Evolutionary conservation across 2,888 invertebrate genomes (phyloP).

Genomic region (Acleris holmiana): DNA sequence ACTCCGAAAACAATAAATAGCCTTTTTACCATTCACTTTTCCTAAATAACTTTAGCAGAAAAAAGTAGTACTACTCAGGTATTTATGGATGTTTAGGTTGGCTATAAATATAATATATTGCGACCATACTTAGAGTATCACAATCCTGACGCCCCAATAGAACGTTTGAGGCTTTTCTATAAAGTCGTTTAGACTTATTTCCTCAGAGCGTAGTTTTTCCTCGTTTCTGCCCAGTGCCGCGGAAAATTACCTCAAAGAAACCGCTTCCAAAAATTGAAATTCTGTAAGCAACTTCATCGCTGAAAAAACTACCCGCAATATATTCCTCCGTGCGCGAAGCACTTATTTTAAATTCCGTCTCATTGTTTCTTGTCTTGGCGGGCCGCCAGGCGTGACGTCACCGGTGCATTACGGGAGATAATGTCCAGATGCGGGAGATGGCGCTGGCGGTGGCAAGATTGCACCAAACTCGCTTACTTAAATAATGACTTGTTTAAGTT

Average conservation of each 20-base stretch:
- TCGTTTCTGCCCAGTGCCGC: constrained; percentile 6
- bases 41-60: too few species aligned
- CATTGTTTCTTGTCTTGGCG: constrained; percentile 35
- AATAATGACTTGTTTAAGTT: constrained; percentile 2
- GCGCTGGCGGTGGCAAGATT: constrained; percentile 20
- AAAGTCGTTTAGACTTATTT: not conserved
- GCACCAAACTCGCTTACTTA: constrained; percentile 1
- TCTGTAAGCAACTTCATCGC: constrained; percentile 10
- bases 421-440: constrained; percentile 19
- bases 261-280: constrained; percentile 20
- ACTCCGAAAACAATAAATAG: too few species aligned
- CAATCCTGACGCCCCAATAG: not conserved
- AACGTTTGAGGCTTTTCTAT: not conserved
- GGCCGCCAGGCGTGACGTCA: constrained; percentile 31
- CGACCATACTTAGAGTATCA: not conserved
- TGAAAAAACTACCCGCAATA: constrained; percentile 19
- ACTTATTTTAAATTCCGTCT: constrained; percentile 38
- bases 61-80: too few species aligned
- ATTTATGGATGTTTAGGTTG: too few species aligned
- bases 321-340: constrained; percentile 18
- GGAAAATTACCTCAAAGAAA: constrained; percentile 19
- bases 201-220: not conserved
- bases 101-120: not conserved
- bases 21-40: too few species aligned
- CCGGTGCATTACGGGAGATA: constrained; percentile 15